Evolutionary conservation across 2,797 vertebrate species (phyloP).

Genomic region (Chelon labrosus): DNA sequence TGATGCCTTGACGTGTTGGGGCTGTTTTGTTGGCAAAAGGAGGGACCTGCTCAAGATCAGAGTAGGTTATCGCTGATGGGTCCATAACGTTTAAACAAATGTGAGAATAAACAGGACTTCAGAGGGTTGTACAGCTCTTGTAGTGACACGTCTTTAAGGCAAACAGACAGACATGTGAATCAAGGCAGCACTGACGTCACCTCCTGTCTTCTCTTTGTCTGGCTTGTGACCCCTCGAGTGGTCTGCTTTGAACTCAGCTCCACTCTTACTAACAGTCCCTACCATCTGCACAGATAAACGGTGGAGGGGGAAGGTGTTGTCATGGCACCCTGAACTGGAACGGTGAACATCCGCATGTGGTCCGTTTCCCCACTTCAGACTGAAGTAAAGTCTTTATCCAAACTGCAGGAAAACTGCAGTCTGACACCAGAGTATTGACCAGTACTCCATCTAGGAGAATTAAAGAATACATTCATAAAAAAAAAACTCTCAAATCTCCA

Average conservation of each 20-base stretch:
- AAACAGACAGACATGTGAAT: neutral
- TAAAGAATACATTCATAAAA: too few relatives aligned
- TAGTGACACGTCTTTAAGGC: neutral
- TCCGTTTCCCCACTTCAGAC: neutral
- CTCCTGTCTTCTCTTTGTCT: slow-evolving; percentile 22
- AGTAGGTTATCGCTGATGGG: too few relatives aligned
- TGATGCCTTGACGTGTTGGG: too few relatives aligned
- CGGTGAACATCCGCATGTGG: neutral
- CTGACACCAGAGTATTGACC: too few relatives aligned
- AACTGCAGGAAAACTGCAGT: neutral
- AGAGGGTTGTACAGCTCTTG: neutral
- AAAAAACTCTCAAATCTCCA: neutral
- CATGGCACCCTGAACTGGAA: slow-evolving; percentile 5
- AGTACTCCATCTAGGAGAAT: too few relatives aligned
- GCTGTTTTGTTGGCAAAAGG: too few relatives aligned
- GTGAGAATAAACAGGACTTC: neutral
- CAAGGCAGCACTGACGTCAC: slow-evolving; percentile 1
- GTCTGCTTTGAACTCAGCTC: slow-evolving; percentile 27
- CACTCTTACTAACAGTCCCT: slow-evolving; percentile 5
- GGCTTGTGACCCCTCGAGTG: slow-evolving; percentile 21
- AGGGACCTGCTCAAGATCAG: too few relatives aligned
- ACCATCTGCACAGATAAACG: slow-evolving; percentile 10
- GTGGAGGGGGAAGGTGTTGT: slow-evolving; percentile 2
- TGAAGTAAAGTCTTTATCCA: neutral
- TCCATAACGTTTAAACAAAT: too few relatives aligned